phyloP scores from a whole-genome alignment of 2,888 invertebrate species.

The Tiliacea citrago region DNA sequence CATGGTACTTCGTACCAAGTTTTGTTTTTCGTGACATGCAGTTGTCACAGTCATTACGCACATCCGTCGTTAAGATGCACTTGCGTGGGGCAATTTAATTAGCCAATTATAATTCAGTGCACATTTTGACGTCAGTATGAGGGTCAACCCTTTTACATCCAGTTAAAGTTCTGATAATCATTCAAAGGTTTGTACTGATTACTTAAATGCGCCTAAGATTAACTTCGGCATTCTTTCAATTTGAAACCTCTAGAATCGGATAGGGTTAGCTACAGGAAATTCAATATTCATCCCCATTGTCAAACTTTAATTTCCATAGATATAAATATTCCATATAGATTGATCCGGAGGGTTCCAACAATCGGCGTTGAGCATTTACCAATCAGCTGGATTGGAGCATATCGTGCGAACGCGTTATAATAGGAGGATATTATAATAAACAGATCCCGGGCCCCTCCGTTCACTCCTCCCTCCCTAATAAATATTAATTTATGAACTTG shows the following conservation, averaged over 20 bases:
- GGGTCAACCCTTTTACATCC: conserved; percentile 65
- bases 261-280: conserved; percentile 32
- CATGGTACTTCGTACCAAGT: conserved; percentile 40
- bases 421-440: conserved; percentile 90
- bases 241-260: conserved; percentile 1
- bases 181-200: conserved; percentile 21
- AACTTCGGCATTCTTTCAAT: neutral
- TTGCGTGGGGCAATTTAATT: conserved; percentile 85
- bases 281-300: conserved; percentile 36
- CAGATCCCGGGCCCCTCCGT: conserved; percentile 86
- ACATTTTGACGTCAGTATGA: conserved; percentile 72
- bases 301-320: conserved; percentile 23
- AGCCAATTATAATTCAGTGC: conserved; percentile 76
- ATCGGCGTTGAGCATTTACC: conserved; percentile 73
- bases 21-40: conserved; percentile 71
- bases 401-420: conserved; percentile 90
- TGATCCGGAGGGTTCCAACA: conserved; percentile 59
- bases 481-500: conserved; percentile 90
- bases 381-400: conserved; percentile 79
- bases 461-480: conserved; percentile 84
- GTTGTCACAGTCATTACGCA: conserved; percentile 81
- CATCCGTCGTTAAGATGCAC: conserved; percentile 85
- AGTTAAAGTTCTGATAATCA: conserved; percentile 51
- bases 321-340: conserved; percentile 36
- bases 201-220: conserved; percentile 10